These are phyloP conservation scores for Archilochus colubris DNA, from an alignment of 2,113 vertebrate genomes.

Conservation along the genomic window DNA sequence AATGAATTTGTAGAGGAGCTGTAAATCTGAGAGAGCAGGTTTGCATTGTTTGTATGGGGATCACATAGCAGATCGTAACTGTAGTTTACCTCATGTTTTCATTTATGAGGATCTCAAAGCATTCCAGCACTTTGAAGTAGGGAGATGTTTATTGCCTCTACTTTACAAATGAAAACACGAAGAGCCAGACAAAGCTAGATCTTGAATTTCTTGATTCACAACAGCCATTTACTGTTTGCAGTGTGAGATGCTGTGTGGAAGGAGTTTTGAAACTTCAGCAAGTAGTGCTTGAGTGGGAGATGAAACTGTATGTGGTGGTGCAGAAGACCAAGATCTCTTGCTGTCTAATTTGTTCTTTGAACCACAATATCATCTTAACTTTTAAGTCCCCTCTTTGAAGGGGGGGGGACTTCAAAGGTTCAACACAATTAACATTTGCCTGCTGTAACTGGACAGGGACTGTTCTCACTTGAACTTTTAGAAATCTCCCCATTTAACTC, in stretches of 20 bases:
- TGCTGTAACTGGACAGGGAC: background rate
- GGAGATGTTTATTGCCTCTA: background rate
- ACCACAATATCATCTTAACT: background rate
- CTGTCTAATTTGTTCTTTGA: background rate
- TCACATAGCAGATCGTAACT: background rate
- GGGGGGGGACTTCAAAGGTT: no score
- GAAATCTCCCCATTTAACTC: background rate
- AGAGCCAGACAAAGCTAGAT: background rate
- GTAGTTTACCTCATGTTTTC: background rate
- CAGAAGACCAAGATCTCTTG: background rate
- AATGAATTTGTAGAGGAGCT: conserved; percentile 64
- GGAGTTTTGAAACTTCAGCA: background rate
- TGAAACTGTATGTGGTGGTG: background rate
- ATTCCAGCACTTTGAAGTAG: background rate
- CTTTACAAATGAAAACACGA: background rate
- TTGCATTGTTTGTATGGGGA: background rate
- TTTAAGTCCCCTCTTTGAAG: background rate
- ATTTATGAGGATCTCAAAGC: background rate
- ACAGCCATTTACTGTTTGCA: background rate
- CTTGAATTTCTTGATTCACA: conserved; percentile 21
- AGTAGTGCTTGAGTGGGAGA: background rate
- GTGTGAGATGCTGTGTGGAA: background rate
- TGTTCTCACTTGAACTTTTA: background rate
- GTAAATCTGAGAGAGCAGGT: conserved; percentile 11
- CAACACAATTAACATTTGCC: background rate